Conservation (phyloP, 1,140 invertebrate species). For the Cherax destructor region DNA sequence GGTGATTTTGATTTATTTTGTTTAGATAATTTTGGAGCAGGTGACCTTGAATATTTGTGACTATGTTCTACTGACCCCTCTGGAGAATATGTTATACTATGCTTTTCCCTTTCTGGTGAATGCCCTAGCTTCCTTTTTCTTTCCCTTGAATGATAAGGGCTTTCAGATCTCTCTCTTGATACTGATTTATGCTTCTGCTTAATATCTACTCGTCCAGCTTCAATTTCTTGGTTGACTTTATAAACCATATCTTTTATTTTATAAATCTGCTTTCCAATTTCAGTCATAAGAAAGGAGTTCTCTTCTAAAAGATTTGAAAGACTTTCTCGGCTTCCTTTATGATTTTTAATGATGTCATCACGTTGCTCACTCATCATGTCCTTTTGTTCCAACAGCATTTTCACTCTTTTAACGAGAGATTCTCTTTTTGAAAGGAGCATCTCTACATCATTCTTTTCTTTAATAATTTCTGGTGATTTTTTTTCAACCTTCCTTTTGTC, state of each 20-base stretch:
- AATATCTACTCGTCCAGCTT: constrained; percentile 10
- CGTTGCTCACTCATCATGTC: constrained; percentile 17
- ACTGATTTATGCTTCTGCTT: constrained; percentile 7
- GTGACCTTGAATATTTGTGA: constrained; percentile 11
- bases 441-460: constrained; percentile 17
- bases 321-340: constrained; percentile 26
- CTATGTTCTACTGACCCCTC: background rate
- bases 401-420: constrained; percentile 15
- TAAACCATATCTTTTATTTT: constrained; percentile 35
- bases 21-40: background rate
- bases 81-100: background rate
- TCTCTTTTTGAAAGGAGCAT: constrained; percentile 24
- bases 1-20: constrained; percentile 27
- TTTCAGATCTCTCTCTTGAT: constrained; percentile 30
- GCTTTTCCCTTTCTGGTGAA: constrained; percentile 34
- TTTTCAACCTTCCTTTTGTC: constrained; percentile 18
- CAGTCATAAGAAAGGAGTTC: constrained; percentile 29
- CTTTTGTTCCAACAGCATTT: constrained; percentile 33
- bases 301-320: constrained; percentile 30
- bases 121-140: background rate
- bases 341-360: constrained; percentile 14
- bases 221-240: constrained; percentile 24
- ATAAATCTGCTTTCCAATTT: constrained; percentile 39
- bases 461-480: constrained; percentile 20
- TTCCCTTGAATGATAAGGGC: constrained; percentile 21